Evolutionary conservation across 2,888 invertebrate genomes (phyloP).

Genomic region (Nezara viridula): DNA sequence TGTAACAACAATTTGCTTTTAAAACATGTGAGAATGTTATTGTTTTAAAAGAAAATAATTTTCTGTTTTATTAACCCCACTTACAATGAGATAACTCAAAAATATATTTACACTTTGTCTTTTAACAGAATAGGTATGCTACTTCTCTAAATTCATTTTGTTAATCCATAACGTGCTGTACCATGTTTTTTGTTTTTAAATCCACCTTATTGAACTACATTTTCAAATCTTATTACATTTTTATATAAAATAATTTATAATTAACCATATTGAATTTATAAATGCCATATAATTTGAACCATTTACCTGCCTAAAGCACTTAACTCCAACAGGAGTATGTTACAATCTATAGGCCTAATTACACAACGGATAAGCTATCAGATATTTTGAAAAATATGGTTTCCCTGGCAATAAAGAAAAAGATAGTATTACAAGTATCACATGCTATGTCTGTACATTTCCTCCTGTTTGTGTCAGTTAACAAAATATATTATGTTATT

Average conservation of each 20-base stretch:
- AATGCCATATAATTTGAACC: not conserved
- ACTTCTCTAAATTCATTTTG: too few relatives aligned
- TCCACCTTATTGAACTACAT: not conserved
- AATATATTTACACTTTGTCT: too few relatives aligned
- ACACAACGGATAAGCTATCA: not conserved
- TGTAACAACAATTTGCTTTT: too few relatives aligned
- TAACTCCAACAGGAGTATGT: not conserved
- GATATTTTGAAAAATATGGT: not conserved
- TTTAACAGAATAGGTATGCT: too few relatives aligned
- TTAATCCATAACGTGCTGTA: too few relatives aligned
- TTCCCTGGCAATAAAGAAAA: not conserved
- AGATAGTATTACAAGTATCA: not conserved
- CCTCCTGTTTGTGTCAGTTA: not conserved
- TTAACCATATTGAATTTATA: not conserved
- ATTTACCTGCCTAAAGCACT: not conserved
- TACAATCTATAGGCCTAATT: not conserved
- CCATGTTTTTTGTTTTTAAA: not conserved
- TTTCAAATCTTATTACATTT: too few relatives aligned
- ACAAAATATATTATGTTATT: not conserved
- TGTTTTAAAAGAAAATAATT: too few relatives aligned
- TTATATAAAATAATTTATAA: not conserved
- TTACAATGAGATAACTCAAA: too few relatives aligned
- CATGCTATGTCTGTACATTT: too few relatives aligned
- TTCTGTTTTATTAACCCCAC: too few relatives aligned
- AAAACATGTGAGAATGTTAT: too few relatives aligned